Base-by-base conservation (phyloP, 1,140 invertebrate genomes). In the Aphidius gifuensis region DNA sequence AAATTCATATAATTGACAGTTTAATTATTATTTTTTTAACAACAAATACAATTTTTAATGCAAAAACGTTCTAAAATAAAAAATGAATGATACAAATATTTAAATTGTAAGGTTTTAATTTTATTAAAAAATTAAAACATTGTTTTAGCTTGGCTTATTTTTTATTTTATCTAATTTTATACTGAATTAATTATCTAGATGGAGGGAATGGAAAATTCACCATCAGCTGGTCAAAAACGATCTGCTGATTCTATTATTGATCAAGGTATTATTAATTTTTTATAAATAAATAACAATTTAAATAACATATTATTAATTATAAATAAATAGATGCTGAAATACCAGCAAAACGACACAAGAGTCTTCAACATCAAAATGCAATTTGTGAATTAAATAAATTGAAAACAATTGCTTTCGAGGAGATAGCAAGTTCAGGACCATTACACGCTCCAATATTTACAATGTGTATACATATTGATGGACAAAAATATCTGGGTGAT, bases 321-420 rank as follows among this genome's bases (percentile, higher is more conserved):
- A 49, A 62, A 56, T 65, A 23, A 50, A 45, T 50, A 80, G 78
- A 74, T 70, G 49, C 66, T 40, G 64, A 64, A 39, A 64, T 45
- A 8, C 57, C 74, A 11, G 80, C 79, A 43, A 81, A 80, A 54
- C 70, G 78, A 38, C 74, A 79, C 57, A 80, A 81, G 69, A 80
- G 77, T 72, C 75, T 76, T 47, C 80, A 81, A 58, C 80, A 78
- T n/a, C 90, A 91, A 73, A 92, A 92, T 77, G 89, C 93, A 0
- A 88, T 95, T 7, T 93, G 92, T 61, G 88, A 92, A 53, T 83
- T 97, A 40, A 96, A 97, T 80, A 93, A 97, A 80, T 75, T 96
- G 4, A 88, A 91, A 68, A 87, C 89, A n/a, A 90, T 91, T 49
- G 84, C 94, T 39, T 96, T 94, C 74, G 85, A 85, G 70, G 83